Base-by-base conservation (phyloP, 2,888 invertebrate species). In the Coelopa pilipes region DNA sequence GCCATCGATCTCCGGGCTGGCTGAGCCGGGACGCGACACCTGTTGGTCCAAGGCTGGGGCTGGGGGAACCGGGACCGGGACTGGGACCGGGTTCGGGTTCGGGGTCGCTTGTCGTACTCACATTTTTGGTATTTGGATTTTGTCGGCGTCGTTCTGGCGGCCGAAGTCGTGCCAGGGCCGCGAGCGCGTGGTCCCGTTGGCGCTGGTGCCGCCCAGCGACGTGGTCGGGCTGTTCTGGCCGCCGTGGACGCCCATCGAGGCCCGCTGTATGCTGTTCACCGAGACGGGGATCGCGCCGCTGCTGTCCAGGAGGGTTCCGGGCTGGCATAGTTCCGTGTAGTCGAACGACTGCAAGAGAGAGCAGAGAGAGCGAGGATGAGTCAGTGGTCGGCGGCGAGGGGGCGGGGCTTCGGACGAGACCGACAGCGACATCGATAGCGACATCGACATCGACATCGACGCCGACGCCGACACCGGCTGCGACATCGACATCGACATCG, bases 121-220 rank as follows among this genome's bases (percentile, higher is more conserved):
- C 97, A 97, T 91, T 94, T 98, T 98, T 88, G 97, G 96, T 90
- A 98, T 98, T 90, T 97, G 96, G 86, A 98, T 96, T 91, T 97
- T 97, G 88, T 97, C 97, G 74, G 95, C 95, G 88, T 97, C 96
- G 85, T 96, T 96, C 87, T 96, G 96, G 79, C 96, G 91, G 74
- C 96, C 96, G 88, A 96, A 97, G 89, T 96, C 97, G 88, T 96
- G 96, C 96, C 96, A 96, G 80, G 96, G 96, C 83, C 95, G 89
- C 80, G 94, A 95, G 85, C 95, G 91, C 78, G 93, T 90, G 79
- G 91, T 89, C 82, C 92, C 90, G 84, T 91, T 91, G 79, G 86
- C 84, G 78, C 91, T 90, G 76, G 89, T 89, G 76, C 91, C 90
- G 80, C 91, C 90, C 80, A 90, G 89, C 45, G 88, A 86, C 77